Conservation (phyloP, 2,113 vertebrate genomes). For the Phoxinus phoxinus region DNA sequence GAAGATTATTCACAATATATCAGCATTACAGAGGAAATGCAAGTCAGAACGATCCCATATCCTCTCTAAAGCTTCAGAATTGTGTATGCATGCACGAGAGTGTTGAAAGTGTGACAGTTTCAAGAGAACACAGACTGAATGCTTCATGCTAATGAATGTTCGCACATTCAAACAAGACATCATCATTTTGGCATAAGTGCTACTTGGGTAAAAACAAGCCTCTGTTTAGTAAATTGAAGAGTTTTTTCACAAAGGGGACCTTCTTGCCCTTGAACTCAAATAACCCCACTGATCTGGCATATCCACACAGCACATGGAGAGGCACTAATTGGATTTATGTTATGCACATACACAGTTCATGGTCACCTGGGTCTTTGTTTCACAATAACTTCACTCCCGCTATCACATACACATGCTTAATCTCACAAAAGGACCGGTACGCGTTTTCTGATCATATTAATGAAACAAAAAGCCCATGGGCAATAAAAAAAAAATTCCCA, state of each 20-base stretch:
- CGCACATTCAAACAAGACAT: slow-evolving; percentile 25
- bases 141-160: slow-evolving; percentile 39
- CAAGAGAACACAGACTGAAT: background rate
- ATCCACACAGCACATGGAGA: background rate
- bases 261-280: slow-evolving; percentile 34
- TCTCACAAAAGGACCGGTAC: slow-evolving; percentile 7
- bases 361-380: slow-evolving; percentile 36
- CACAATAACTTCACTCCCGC: background rate
- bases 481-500: slow-evolving; percentile 24
- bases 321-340: slow-evolving; percentile 36
- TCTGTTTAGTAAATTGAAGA: background rate
- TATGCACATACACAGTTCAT: slow-evolving; percentile 3
- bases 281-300: slow-evolving; percentile 13
- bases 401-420: background rate
- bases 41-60: slow-evolving; percentile 35
- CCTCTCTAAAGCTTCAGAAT: background rate
- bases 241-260: background rate
- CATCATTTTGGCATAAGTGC: slow-evolving; percentile 12
- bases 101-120: background rate
- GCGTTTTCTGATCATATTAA: slow-evolving; percentile 19
- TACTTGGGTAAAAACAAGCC: slow-evolving; percentile 18
- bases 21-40: slow-evolving; percentile 42
- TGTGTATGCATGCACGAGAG: background rate
- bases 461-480: background rate
- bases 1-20: slow-evolving; percentile 50